Percentiles rank a stretch among this genome's conserved stretches.
Evolutionary conservation across 1,140 invertebrate genomes (phyloP).

Genomic region (Drosophila murphyi): DNA sequence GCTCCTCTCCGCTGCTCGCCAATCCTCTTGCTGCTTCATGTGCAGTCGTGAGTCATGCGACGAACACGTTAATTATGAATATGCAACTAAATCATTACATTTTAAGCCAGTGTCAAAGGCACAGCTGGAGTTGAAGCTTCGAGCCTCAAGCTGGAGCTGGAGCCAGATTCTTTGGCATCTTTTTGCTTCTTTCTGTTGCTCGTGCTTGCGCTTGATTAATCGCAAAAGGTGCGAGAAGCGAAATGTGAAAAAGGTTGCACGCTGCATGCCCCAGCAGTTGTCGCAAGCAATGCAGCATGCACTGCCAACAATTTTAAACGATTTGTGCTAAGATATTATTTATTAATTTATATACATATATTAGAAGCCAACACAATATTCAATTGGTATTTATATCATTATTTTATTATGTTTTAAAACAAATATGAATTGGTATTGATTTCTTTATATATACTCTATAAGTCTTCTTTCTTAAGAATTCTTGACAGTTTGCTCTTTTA

Average conservation of each 20-base stretch:
- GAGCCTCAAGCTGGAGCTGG: constrained; percentile 28
- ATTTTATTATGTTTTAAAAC: too few relatives aligned
- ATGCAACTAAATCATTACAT: constrained; percentile 83
- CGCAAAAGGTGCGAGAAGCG: constrained; percentile 44
- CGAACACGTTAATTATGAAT: constrained; percentile 73
- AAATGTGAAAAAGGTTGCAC: constrained; percentile 36
- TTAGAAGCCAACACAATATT: too few relatives aligned
- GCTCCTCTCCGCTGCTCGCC: background rate
- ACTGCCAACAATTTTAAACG: constrained; percentile 14
- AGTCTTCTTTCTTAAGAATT: background rate
- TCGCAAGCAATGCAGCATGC: constrained; percentile 28
- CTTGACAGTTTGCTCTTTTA: too few relatives aligned
- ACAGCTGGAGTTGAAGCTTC: constrained; percentile 61
- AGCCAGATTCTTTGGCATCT: background rate
- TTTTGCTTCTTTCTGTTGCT: background rate
- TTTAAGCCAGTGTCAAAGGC: constrained; percentile 78
- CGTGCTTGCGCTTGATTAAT: constrained; percentile 71
- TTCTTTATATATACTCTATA: too few relatives aligned
- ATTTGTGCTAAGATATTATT: too few relatives aligned
- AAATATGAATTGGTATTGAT: too few relatives aligned
- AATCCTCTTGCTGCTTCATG: background rate
- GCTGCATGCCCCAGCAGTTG: constrained; percentile 26
- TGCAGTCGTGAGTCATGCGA: constrained; percentile 46
- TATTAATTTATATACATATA: too few relatives aligned
- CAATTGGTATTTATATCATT: too few relatives aligned